Evolutionary conservation across 2,797 vertebrate genomes (phyloP).

Genomic region (Ispidina picta): DNA sequence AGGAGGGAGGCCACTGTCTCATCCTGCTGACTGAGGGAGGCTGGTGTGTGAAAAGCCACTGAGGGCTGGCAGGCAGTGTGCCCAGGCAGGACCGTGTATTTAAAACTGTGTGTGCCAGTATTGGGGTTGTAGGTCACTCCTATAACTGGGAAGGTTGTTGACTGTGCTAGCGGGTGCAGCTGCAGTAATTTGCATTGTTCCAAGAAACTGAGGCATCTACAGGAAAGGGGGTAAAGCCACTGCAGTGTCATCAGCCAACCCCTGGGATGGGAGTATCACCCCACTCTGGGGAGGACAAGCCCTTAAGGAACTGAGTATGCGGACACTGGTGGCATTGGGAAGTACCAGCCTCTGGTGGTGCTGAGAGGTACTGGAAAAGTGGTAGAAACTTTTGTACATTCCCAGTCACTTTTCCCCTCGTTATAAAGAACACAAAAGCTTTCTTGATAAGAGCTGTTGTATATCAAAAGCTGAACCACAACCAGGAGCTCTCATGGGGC

Average conservation of each 20-base stretch:
- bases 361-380: not conserved
- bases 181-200: fast-evolving
- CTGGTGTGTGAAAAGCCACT: not conserved
- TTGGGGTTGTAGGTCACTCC: fast-evolving
- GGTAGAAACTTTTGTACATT: not conserved
- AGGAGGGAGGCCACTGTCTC: not conserved
- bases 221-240: not conserved
- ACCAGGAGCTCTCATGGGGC: not conserved
- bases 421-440: not conserved
- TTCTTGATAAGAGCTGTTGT: not conserved
- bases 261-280: not conserved
- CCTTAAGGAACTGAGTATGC: fast-evolving
- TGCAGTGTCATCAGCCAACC: fast-evolving
- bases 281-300: not conserved
- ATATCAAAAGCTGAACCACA: not conserved
- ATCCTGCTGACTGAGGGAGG: not conserved
- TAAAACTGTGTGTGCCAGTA: not conserved
- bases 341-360: fast-evolving
- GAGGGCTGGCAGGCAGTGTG: not conserved
- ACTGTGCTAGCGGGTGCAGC: not conserved
- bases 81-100: not conserved
- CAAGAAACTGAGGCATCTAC: not conserved
- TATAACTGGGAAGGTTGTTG: not conserved
- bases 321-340: not conserved
- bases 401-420: not conserved